A percentile compares a stretch with the other conserved stretches of the same genome.
These are phyloP conservation scores for Cynocephalus volans DNA, from an alignment of 2,113 vertebrate genomes.

Conservation along the genomic window DNA sequence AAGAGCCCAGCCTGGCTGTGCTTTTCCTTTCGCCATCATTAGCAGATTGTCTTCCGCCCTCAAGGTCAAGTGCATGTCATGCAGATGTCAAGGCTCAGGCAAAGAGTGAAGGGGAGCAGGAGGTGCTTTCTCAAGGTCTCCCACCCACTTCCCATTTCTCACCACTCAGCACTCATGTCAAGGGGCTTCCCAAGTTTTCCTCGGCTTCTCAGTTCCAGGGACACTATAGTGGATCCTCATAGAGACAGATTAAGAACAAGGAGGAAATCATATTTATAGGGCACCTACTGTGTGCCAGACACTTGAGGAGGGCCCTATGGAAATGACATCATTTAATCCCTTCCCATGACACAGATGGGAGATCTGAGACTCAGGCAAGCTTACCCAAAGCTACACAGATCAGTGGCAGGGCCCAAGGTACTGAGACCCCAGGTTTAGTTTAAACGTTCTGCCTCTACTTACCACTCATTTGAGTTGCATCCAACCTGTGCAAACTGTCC, in stretches of 20 bases:
- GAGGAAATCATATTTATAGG: not conserved
- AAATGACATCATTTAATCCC: not conserved
- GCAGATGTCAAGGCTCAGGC: not conserved
- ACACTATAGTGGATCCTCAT: not conserved
- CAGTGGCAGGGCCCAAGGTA: not conserved
- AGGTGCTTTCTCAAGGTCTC: not conserved
- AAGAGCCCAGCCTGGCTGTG: not conserved
- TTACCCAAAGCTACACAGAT: not conserved
- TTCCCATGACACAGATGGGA: not conserved
- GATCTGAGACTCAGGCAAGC: not conserved
- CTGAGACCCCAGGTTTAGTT: not conserved
- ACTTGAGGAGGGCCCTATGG: not conserved
- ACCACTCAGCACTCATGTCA: not conserved
- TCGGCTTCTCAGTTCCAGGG: not conserved
- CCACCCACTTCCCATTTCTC: not conserved
- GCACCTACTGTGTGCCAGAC: not conserved
- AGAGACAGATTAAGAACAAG: not conserved
- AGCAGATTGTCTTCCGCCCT: not conserved
- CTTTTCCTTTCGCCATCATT: not conserved
- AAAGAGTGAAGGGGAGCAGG: not conserved
- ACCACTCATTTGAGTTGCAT: not conserved
- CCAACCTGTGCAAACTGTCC: not conserved
- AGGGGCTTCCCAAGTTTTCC: not conserved
- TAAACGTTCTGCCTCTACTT: not conserved
- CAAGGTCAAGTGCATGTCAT: fast-evolving